phyloP scores from a whole-genome alignment of 64 coral and sea anemone genomes.

The Pachyseris speciosa region DNA sequence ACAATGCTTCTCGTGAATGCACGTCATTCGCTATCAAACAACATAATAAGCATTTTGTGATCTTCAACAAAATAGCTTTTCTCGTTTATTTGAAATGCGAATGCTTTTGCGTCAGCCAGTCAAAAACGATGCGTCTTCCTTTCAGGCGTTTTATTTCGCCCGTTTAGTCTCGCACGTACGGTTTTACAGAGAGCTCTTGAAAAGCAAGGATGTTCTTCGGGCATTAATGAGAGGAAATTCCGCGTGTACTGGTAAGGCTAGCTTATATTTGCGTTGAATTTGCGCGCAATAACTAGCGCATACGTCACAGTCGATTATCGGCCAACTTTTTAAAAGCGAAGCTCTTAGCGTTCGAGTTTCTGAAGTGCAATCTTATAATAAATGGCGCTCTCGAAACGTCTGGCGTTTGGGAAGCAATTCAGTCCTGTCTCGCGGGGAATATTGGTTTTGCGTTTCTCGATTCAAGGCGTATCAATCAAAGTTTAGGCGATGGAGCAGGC shows the following conservation, averaged over 20 bases:
- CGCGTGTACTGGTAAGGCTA: neutral
- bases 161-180: neutral
- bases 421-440: neutral
- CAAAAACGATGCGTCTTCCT: neutral
- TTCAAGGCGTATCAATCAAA: neutral
- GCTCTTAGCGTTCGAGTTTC: constrained; percentile 26
- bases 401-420: neutral
- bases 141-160: neutral
- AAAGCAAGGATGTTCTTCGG: neutral
- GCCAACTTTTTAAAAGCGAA: constrained; percentile 10
- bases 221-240: neutral
- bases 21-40: constrained; percentile 53
- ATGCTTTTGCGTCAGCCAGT: constrained; percentile 22
- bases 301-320: neutral
- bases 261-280: neutral
- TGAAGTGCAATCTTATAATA: constrained; percentile 5
- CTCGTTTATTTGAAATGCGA: constrained; percentile 32
- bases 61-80: constrained; percentile 53
- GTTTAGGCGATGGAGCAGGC: neutral
- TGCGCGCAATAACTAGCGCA: neutral
- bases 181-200: neutral
- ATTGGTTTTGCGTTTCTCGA: neutral
- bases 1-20: constrained; percentile 38
- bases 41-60: constrained; percentile 56
- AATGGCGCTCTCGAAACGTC: neutral